Evolutionary conservation across 2,888 invertebrate species (phyloP).

Genomic region (Tetheella fluctuosa): DNA sequence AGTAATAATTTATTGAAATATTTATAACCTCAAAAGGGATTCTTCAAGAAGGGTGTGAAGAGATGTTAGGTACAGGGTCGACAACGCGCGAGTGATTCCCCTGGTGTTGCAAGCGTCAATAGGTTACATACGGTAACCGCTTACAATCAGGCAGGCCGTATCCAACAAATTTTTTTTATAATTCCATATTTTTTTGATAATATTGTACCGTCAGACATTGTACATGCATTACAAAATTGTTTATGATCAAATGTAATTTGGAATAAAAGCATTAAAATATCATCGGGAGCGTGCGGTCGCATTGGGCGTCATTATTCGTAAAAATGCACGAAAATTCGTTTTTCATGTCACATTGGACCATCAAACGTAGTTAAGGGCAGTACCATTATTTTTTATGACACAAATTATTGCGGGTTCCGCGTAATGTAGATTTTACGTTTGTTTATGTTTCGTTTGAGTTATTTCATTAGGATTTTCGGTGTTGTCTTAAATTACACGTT

Average conservation of each 20-base stretch:
- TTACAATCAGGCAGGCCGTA: too few species aligned
- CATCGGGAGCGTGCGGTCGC: conserved; percentile 30
- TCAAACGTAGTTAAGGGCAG: conserved; percentile 51
- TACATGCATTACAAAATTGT: not conserved
- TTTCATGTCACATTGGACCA: conserved; percentile 46
- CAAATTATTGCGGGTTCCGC: conserved; percentile 35
- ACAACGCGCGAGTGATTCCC: too few species aligned
- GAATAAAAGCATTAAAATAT: conserved; percentile 33
- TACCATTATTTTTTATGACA: conserved; percentile 45
- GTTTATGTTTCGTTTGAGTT: not conserved
- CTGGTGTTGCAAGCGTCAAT: too few species aligned
- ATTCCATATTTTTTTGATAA: too few species aligned
- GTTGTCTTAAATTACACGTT: not conserved
- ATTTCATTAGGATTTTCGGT: conserved; percentile 1
- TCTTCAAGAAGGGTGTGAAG: too few species aligned
- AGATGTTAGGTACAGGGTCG: too few species aligned
- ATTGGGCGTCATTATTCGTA: conserved; percentile 29
- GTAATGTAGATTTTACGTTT: conserved; percentile 25
- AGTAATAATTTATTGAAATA: too few species aligned
- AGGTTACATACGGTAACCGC: too few species aligned
- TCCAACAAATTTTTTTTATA: too few species aligned
- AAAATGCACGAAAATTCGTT: conserved; percentile 41
- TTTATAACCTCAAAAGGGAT: too few species aligned
- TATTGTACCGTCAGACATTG: too few species aligned
- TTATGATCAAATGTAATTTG: not conserved